phyloP scores from a whole-genome alignment of 2,113 vertebrate genomes.

The Chaetura pelagica region DNA sequence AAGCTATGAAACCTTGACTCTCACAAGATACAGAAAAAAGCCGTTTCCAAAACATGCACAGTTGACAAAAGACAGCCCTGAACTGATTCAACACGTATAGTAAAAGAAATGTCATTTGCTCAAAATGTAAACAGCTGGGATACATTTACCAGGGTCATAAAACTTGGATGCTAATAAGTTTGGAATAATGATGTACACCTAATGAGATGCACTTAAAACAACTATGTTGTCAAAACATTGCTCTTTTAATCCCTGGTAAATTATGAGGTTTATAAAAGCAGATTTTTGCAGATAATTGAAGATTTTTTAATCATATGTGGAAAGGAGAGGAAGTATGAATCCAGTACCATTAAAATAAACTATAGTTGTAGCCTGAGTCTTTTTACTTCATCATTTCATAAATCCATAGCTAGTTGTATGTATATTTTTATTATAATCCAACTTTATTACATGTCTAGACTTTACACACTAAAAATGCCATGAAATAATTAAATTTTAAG shows the following conservation, averaged over 20 bases:
- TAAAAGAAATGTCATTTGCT: constrained; percentile 58
- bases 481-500: constrained; percentile 8
- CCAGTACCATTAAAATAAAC: constrained; percentile 67
- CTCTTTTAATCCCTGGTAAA: constrained; percentile 78
- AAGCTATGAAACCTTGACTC: constrained; percentile 56
- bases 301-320: constrained; percentile 71
- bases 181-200: constrained; percentile 75
- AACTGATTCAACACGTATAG: constrained; percentile 42
- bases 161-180: constrained; percentile 66
- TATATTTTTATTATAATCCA: constrained; percentile 47
- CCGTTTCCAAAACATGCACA: constrained; percentile 51
- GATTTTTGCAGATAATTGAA: constrained; percentile 68
- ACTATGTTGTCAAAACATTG: constrained; percentile 78
- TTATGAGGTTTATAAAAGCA: constrained; percentile 76
- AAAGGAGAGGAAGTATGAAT: constrained; percentile 72
- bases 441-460: constrained; percentile 56
- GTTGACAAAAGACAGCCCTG: constrained; percentile 58
- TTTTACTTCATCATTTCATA: constrained; percentile 64
- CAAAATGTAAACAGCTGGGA: constrained; percentile 63
- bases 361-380: constrained; percentile 26
- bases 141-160: constrained; percentile 57
- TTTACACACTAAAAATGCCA: not conserved
- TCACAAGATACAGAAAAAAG: constrained; percentile 25
- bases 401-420: constrained; percentile 51
- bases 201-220: constrained; percentile 73